Percentiles rank a stretch among this genome's conserved stretches.
phyloP scores from a whole-genome alignment of 2,113 vertebrate genomes.

The Bufo bufo region DNA sequence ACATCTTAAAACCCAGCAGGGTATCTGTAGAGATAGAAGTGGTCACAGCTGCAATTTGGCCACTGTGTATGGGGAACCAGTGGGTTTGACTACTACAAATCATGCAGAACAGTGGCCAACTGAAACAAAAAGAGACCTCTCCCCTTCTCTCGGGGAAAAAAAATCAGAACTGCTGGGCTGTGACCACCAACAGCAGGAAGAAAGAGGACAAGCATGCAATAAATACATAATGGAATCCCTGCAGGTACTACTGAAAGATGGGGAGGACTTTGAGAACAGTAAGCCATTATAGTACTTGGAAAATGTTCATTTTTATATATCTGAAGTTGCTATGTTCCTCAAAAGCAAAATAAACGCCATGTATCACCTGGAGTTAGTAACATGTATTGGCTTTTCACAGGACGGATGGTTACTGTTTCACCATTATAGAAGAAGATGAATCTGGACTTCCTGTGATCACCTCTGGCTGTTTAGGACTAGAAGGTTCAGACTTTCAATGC shows the following conservation, averaged over 20 bases:
- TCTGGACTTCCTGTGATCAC: constrained; percentile 83
- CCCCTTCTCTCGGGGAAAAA: too few relatives aligned
- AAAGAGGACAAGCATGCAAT: background rate
- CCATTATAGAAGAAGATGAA: constrained; percentile 94
- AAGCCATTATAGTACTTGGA: background rate
- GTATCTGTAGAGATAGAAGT: background rate
- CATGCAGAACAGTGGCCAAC: background rate
- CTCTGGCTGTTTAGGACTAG: constrained; percentile 89
- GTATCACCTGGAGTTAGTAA: background rate
- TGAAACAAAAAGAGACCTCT: background rate
- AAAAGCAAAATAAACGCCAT: background rate
- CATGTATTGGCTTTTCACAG: constrained; percentile 65
- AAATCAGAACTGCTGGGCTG: background rate
- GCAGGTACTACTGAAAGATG: background rate
- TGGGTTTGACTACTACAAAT: background rate
- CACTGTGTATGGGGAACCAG: background rate
- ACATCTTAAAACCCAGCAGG: background rate
- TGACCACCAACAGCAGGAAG: background rate
- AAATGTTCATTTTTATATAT: background rate
- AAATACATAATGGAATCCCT: background rate
- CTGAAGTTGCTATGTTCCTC: background rate
- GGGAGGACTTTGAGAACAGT: background rate
- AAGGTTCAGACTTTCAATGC: constrained; percentile 94
- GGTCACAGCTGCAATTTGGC: background rate
- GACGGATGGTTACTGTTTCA: constrained; percentile 95